Evolutionary conservation across 1,140 invertebrate genomes (phyloP).

Genomic region (Drosophila pseudoobscura): DNA sequence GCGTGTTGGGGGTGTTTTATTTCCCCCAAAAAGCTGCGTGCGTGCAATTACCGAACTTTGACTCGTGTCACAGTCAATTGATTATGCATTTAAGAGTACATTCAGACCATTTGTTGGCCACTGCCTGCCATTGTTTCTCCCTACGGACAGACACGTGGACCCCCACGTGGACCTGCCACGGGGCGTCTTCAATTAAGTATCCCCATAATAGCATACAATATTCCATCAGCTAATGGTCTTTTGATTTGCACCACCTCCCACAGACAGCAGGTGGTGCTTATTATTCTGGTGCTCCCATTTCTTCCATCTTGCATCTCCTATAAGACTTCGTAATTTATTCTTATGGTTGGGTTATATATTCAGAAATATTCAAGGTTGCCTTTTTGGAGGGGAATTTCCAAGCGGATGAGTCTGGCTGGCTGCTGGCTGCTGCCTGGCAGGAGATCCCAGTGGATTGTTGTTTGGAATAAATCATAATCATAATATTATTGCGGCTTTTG

Average conservation of each 20-base stretch:
- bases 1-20: too few species aligned
- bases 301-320: slow-evolving; percentile 1
- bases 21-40: slow-evolving; percentile 36
- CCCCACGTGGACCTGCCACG: slow-evolving; percentile 15
- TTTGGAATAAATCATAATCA: slow-evolving; percentile 21
- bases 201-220: slow-evolving; percentile 6
- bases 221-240: slow-evolving; percentile 29
- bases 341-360: slow-evolving; percentile 1
- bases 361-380: slow-evolving; percentile 11
- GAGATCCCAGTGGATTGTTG: slow-evolving; percentile 16
- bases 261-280: slow-evolving; percentile 48
- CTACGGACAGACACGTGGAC: slow-evolving; percentile 2
- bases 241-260: slow-evolving; percentile 47
- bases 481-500: slow-evolving; percentile 4
- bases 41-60: slow-evolving; percentile 52
- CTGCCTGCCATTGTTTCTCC: slow-evolving; percentile 10
- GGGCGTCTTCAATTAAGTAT: slow-evolving; percentile 17
- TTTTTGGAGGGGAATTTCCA: too few species aligned
- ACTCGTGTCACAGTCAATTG: slow-evolving; percentile 36
- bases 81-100: slow-evolving; percentile 34
- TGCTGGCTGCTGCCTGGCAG: slow-evolving; percentile 1
- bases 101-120: slow-evolving; percentile 5
- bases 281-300: slow-evolving; percentile 25
- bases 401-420: too few species aligned
- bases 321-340: neutral